Base-by-base conservation (phyloP, 2,888 invertebrate genomes). In the Drosophila colorata region DNA sequence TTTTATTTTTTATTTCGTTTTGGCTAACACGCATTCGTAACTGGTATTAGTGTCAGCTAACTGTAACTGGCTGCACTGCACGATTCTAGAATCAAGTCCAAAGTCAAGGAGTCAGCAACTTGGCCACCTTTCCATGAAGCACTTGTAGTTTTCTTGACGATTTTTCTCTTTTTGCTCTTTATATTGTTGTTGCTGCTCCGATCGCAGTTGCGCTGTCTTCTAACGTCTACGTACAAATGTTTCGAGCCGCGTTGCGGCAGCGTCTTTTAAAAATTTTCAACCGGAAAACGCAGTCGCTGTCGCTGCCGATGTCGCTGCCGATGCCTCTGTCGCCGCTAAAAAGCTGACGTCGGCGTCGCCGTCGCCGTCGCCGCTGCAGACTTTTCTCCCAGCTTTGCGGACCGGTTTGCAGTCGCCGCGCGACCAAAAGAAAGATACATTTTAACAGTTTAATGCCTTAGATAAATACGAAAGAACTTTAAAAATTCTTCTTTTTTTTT, bases 231-330 rank as follows among this genome's bases (percentile, higher is more conserved):
- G 84, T 91, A 91, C 92, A 92, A 92, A 92, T 92, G 92, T 91
- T 92, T 89, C 91, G 76, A 78, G 87, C 84, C 81, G 79, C 84
- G 90, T 85, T 89, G 90, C 89, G 90, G 91, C 92, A 90, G 90
- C 91, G 91, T 91, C 92, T 92, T 92, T 91, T 92, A 92, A 92
- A 91, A 92, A 89, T 92, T 92, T 91, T 86, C 83, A 82, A 81
- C 77, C 77, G 86, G 80, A 86, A 85, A 86, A 83, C 69, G 72
- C 72, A 44, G 61, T 44, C 58, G 51, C 64, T 4, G 78, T 31
- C 44, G 47, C 33, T 5, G 63, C n/a, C 37, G 33, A 25, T n/a
- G 58, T 20, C 31, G 40, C 28, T 1, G 55, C 37, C 35, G 51
- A n/a, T n/a, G 11, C 2, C 14, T 13, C 31, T 1, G 60, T 25